phyloP scores from a whole-genome alignment of 64 coral and sea anemone genomes.

The Catalaphyllia jardinei region DNA sequence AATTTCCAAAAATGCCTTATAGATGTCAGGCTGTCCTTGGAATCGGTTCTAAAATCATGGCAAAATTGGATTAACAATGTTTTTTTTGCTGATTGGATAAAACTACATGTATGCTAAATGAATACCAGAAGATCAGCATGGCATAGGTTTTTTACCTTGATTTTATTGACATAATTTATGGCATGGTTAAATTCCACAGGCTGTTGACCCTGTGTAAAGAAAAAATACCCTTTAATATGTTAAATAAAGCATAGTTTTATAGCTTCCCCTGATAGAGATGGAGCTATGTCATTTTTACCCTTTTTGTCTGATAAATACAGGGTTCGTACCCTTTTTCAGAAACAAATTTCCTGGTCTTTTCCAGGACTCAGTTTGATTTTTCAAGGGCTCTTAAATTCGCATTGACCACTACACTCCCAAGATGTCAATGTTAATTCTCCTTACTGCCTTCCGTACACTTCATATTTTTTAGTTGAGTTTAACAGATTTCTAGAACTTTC shows the following conservation, averaged over 20 bases:
- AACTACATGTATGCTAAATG: not conserved
- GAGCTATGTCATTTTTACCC: too few relatives aligned
- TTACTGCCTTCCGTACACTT: too few relatives aligned
- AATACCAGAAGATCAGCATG: not conserved
- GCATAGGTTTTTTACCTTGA: conserved; percentile 64
- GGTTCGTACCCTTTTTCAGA: too few relatives aligned
- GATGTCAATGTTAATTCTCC: too few relatives aligned
- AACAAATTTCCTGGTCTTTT: too few relatives aligned
- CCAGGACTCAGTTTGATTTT: too few relatives aligned
- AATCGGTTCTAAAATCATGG: conserved; percentile 81
- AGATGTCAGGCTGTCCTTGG: conserved; percentile 97
- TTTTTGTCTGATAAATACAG: too few relatives aligned
- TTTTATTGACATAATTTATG: conserved; percentile 99
- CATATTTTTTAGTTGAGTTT: too few relatives aligned
- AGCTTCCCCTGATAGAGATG: too few relatives aligned
- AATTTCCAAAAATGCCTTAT: conserved; percentile 97
- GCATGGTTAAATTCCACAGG: conserved; percentile 99
- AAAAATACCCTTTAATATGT: conserved; percentile 5
- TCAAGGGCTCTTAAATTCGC: too few relatives aligned
- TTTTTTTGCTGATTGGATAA: not conserved
- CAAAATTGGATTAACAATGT: not conserved
- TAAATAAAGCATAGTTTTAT: not conserved
- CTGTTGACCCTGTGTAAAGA: conserved; percentile 72
- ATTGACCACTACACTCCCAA: too few relatives aligned
- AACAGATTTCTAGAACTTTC: too few relatives aligned